Evolutionary conservation across 2,113 vertebrate species (phyloP).

Genomic region (Falcunculus frontatus): DNA sequence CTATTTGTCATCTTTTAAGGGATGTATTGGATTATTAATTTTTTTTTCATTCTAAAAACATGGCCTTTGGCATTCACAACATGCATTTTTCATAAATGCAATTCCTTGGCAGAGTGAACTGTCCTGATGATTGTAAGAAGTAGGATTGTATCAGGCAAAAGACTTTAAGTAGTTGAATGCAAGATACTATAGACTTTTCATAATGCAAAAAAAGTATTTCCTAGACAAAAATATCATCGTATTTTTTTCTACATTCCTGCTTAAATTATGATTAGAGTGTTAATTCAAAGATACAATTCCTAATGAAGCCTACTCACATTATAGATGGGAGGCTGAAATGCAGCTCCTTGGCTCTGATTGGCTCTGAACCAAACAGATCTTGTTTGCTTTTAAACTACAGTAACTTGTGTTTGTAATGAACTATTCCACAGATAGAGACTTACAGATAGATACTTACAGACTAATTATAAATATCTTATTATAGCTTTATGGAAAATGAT

Average conservation of each 20-base stretch:
- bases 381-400: not conserved
- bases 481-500: conserved; percentile 12
- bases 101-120: not conserved
- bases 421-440: not conserved
- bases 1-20: not conserved
- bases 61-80: not conserved
- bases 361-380: not conserved
- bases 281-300: not conserved
- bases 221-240: not conserved
- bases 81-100: conserved; percentile 1
- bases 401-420: not conserved
- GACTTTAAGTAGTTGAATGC: not conserved
- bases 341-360: not conserved
- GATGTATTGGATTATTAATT: not conserved
- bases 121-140: not conserved
- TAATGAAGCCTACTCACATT: not conserved
- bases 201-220: not conserved
- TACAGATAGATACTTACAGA: not conserved
- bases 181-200: not conserved
- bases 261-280: not conserved
- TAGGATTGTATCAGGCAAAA: not conserved
- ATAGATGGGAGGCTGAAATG: not conserved
- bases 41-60: not conserved
- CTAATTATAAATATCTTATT: conserved; percentile 44
- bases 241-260: not conserved